Evolutionary conservation across 2,888 invertebrate species (phyloP), one percentile per base, ranked within the genome.

Genomic region (Tuta absoluta): DNA sequence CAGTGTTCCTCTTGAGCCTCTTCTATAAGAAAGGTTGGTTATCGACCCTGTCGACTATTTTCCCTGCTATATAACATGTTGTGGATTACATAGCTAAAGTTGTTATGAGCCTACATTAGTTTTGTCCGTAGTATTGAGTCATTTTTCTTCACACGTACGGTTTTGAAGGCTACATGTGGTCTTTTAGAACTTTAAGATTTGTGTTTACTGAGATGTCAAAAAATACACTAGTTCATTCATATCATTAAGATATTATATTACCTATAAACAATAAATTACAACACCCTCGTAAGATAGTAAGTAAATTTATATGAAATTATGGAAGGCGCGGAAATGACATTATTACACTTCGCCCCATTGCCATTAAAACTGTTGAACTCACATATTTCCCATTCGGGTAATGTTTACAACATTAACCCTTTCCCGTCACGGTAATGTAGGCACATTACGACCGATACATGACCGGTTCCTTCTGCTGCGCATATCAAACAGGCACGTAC

Each of bases 371-470:
- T 23, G 23, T 53, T 14, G 21, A 24, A 8, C 51, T 14, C 23
- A 23, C 51, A 53, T 53, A 53, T 23, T 53, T 24, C 23, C 51
- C 51, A 5, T 23, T 23, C 23, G 5, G 51, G 51, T 23, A 12
- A 17, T 53, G 23, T 53, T 53, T 23, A 14, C 23, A 14, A 53
- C 51, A 53, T 24, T 19, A 53, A 53, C 51, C 51, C 51, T 59
- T 58, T 17, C 38, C 38, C 58, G 8, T 38, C 38, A 24, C 48
- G 21, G 48, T 61, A 48, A 61, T 48, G 48, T 58, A 65, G 48
- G 60, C 56, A 19, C 48, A 48, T 61, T 61, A 48, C 24, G 60
- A 23, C 45, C 60, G 59, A 62, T 60, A 57, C 23, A 41, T 45
- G 49, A 23, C 38, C 64, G 38, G 41, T 59, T 49, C 41, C 28